Percentiles rank a stretch among this genome's conserved stretches.
Evolutionary conservation across 2,113 vertebrate species (phyloP).

Genomic region (Hemicordylus capensis): DNA sequence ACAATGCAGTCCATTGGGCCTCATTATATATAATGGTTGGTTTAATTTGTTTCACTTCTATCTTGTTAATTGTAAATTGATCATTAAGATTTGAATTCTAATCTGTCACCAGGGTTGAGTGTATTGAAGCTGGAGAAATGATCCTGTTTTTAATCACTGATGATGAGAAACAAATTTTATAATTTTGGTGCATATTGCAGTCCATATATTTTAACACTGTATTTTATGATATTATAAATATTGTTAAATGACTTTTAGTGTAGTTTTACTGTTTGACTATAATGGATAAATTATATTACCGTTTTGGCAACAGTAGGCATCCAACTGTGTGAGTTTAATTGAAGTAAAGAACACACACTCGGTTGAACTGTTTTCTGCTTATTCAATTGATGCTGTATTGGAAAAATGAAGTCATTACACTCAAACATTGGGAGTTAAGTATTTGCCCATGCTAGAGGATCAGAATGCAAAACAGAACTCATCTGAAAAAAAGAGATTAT

Average conservation of each 20-base stretch:
- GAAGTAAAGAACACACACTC: conserved; percentile 81
- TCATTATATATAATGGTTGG: conserved; percentile 86
- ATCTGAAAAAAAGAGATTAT: conserved; percentile 49
- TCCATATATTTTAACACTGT: conserved; percentile 87
- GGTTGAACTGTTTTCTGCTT: conserved; percentile 74
- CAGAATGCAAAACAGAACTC: conserved; percentile 56
- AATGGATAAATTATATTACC: conserved; percentile 87
- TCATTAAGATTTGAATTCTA: conserved; percentile 88
- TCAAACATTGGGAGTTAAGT: conserved; percentile 55
- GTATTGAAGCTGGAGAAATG: conserved; percentile 82
- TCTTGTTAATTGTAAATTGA: conserved; percentile 90
- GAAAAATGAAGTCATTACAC: conserved; percentile 61
- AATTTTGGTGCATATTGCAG: conserved; percentile 85
- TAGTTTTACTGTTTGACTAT: conserved; percentile 85
- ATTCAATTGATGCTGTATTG: conserved; percentile 65
- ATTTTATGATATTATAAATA: conserved; percentile 87
- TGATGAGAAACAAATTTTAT: conserved; percentile 87
- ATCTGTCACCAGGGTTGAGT: conserved; percentile 84
- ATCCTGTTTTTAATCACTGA: conserved; percentile 84
- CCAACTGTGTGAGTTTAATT: conserved; percentile 87
- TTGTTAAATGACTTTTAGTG: conserved; percentile 87
- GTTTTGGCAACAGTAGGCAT: conserved; percentile 80
- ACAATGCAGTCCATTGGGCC: conserved; percentile 83
- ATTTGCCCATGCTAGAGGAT: conserved; percentile 54
- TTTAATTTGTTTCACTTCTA: conserved; percentile 89